Conservation (phyloP, 2,797 vertebrate species). For the Oreortyx pictus region DNA sequence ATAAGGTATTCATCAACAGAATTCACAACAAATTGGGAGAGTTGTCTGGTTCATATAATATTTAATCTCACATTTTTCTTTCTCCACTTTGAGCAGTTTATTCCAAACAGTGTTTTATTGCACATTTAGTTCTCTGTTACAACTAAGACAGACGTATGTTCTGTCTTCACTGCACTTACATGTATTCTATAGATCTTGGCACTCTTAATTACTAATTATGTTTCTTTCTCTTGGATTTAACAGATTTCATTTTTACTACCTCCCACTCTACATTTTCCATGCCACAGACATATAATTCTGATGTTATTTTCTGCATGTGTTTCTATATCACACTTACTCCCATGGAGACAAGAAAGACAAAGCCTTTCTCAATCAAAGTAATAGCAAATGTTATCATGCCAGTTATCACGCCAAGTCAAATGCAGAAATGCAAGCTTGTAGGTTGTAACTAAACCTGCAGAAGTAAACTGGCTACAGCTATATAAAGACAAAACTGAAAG, state of each 20-base stretch:
- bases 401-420: background rate
- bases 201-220: background rate
- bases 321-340: background rate
- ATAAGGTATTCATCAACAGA: background rate
- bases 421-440: background rate
- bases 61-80: background rate
- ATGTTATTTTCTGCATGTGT: constrained; percentile 4
- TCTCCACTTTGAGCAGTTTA: background rate
- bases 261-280: background rate
- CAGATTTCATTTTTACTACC: background rate
- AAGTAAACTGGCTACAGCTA: background rate
- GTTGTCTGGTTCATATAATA: background rate
- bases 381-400: background rate
- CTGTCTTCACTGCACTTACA: background rate
- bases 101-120: background rate
- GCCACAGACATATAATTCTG: background rate
- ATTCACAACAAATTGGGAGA: background rate
- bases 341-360: background rate
- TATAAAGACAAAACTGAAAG: background rate
- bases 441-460: background rate
- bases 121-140: background rate
- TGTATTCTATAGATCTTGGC: background rate
- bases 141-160: background rate
- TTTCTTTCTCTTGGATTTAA: constrained; percentile 1
- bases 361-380: background rate